phyloP scores from a whole-genome alignment of 1,140 invertebrate genomes.

The Euwallacea similis region DNA sequence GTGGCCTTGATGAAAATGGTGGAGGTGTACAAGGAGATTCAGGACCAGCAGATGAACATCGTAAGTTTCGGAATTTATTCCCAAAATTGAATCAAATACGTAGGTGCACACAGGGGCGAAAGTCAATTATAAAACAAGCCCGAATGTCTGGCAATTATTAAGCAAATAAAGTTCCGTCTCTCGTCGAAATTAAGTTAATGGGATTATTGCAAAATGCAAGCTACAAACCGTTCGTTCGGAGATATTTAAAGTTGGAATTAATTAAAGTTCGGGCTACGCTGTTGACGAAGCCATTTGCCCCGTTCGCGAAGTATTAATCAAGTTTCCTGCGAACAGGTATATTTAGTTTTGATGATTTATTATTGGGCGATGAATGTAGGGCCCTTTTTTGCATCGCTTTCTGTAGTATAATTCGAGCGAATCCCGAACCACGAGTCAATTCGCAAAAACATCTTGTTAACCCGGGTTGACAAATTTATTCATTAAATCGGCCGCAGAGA shows the following conservation, averaged over 20 bases:
- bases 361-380: background rate
- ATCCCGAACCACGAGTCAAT: too few species aligned
- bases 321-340: background rate
- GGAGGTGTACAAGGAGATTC: slow-evolving; percentile 89
- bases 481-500: background rate
- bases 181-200: slow-evolving; percentile 2
- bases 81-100: background rate
- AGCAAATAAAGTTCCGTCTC: background rate
- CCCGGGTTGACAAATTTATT: background rate
- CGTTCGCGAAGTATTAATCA: too few species aligned
- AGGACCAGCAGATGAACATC: slow-evolving; percentile 90
- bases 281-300: too few species aligned
- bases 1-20: slow-evolving; percentile 87
- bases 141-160: slow-evolving; percentile 2
- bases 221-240: too few species aligned
- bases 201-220: slow-evolving; percentile 1
- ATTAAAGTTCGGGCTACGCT: background rate
- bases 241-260: slow-evolving; percentile 1
- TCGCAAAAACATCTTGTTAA: too few species aligned
- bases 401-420: too few species aligned
- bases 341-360: background rate
- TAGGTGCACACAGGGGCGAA: background rate
- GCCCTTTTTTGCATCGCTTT: too few species aligned
- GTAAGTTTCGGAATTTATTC: slow-evolving; percentile 58
- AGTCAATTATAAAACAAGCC: slow-evolving; percentile 4